These are phyloP conservation scores for Phragmatobia fuliginosa DNA, from an alignment of 2,888 invertebrate genomes.

Conservation along the genomic window DNA sequence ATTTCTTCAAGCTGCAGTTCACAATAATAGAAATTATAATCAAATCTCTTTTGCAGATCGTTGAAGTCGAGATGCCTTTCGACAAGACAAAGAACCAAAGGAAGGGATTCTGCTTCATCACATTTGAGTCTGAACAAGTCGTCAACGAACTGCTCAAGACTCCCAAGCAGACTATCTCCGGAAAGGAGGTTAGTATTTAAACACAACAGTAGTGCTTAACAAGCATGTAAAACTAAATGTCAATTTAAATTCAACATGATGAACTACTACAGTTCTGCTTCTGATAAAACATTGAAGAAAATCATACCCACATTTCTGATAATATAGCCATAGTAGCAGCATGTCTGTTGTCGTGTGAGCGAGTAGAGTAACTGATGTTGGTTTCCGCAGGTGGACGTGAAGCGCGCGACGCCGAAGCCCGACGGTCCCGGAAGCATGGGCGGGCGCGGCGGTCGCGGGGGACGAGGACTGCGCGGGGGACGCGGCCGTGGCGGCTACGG, in stretches of 20 bases:
- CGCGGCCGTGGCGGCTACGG: constrained; percentile 90
- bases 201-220: no score
- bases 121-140: constrained; percentile 97
- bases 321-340: neutral
- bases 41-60: constrained; percentile 89
- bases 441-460: constrained; percentile 88
- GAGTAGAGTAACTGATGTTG: no score
- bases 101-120: constrained; percentile 99
- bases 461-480: constrained; percentile 89
- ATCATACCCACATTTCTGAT: constrained; percentile 26
- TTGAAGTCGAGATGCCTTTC: constrained; percentile 98
- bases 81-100: constrained; percentile 99
- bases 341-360: no score
- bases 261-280: constrained; percentile 46
- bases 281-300: constrained; percentile 39
- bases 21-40: neutral
- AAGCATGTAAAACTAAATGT: neutral
- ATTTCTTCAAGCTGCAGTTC: neutral
- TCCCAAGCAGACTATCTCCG: constrained; percentile 96
- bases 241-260: constrained; percentile 25
- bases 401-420: constrained; percentile 97
- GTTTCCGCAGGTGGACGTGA: constrained; percentile 92
- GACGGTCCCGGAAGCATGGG: constrained; percentile 91
- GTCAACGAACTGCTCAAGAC: constrained; percentile 96
- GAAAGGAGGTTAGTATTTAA: constrained; percentile 91